A percentile compares a stretch with the other conserved stretches of the same genome.
Evolutionary conservation across 2,888 invertebrate species (phyloP).

Genomic region (Lycophotia porphyrea): DNA sequence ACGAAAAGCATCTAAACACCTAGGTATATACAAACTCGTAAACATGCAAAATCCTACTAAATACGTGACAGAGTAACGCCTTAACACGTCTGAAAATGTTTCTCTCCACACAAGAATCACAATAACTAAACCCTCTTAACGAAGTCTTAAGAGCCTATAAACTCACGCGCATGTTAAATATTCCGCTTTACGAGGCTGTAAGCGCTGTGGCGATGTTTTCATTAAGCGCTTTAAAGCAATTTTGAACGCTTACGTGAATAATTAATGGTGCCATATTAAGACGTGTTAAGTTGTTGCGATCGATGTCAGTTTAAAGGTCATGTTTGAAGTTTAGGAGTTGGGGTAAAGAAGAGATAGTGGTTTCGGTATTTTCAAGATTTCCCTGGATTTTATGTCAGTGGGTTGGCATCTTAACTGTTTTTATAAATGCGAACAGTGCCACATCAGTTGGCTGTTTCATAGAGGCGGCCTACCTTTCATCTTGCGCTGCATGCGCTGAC

Average conservation of each 20-base stretch:
- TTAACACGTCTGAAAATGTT: constrained; percentile 23
- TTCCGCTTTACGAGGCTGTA: constrained; percentile 44
- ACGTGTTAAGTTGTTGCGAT: constrained; percentile 29
- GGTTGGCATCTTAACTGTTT: background rate
- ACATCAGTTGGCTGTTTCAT: background rate
- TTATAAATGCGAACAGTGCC: background rate
- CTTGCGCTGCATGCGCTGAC: no score
- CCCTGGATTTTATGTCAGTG: background rate
- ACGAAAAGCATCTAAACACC: background rate
- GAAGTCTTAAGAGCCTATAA: constrained; percentile 49
- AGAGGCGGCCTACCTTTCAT: background rate
- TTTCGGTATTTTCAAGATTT: background rate
- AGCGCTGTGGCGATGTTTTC: constrained; percentile 57
- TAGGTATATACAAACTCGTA: background rate
- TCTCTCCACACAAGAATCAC: constrained; percentile 24
- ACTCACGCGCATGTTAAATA: constrained; percentile 52
- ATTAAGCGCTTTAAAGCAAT: constrained; percentile 54
- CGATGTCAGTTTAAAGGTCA: constrained; percentile 19
- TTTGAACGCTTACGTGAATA: constrained; percentile 60
- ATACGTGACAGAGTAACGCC: constrained; percentile 1
- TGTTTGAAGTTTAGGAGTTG: background rate
- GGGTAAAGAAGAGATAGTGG: background rate
- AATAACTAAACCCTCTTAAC: constrained; percentile 31
- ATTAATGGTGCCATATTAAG: constrained; percentile 39
- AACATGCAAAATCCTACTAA: background rate